A percentile compares a stretch with the other conserved stretches of the same genome.
These are phyloP conservation scores for Recurvirostra avosetta DNA, from an alignment of 2,113 vertebrate species.

Conservation along the genomic window DNA sequence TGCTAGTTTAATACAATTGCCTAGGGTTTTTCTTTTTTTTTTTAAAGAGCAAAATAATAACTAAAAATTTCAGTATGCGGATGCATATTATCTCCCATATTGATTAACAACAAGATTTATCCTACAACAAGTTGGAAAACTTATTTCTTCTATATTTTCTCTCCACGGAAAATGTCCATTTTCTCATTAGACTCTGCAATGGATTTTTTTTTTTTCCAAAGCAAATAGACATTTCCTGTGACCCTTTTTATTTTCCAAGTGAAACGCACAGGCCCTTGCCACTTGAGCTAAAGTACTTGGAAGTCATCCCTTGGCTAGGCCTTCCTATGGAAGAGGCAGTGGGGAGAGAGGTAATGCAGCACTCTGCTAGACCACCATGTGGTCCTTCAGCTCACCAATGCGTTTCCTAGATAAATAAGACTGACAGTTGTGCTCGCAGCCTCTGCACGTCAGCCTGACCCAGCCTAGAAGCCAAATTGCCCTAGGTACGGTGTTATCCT, in stretches of 20 bases:
- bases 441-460: background rate
- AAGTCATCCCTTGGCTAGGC: background rate
- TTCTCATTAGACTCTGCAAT: background rate
- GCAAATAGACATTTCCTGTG: background rate
- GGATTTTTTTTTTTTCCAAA: background rate
- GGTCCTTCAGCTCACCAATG: background rate
- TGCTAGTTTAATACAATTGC: background rate
- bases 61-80: background rate
- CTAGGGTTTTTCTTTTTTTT: background rate
- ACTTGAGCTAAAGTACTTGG: background rate
- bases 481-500: background rate
- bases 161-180: rapidly evolving
- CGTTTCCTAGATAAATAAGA: background rate
- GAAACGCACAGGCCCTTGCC: background rate
- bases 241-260: background rate
- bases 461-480: background rate
- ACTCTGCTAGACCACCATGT: rapidly evolving
- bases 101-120: background rate
- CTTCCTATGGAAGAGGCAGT: background rate
- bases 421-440: background rate
- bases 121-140: background rate
- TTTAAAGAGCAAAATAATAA: background rate
- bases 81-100: background rate
- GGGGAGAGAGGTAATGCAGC: rapidly evolving
- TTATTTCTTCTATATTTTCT: background rate